Evolutionary conservation across 2,797 vertebrate species (phyloP).

Genomic region (Todus mexicanus): DNA sequence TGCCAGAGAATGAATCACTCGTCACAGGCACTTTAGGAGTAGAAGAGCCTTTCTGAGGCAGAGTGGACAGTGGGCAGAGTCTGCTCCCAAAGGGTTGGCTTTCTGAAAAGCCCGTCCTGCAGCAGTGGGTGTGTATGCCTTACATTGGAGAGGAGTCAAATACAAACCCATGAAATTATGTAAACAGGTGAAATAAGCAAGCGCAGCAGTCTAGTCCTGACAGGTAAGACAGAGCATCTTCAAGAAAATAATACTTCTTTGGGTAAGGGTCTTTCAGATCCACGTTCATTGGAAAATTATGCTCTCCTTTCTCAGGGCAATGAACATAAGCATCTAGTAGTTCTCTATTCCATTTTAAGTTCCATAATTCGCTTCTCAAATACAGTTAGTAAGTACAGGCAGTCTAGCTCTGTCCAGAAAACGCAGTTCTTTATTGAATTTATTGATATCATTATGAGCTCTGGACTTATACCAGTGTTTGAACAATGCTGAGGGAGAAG

Average conservation of each 20-base stretch:
- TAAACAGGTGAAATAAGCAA: not conserved
- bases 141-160: rapidly evolving
- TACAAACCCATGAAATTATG: not conserved
- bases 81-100: not conserved
- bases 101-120: not conserved
- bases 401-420: not conserved
- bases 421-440: not conserved
- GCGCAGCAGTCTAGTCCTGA: not conserved
- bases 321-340: not conserved
- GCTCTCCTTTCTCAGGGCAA: not conserved
- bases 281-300: rapidly evolving
- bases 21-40: rapidly evolving
- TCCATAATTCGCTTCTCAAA: not conserved
- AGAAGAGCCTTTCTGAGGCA: not conserved
- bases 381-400: not conserved
- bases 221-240: not conserved
- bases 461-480: not conserved
- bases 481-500: not conserved
- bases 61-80: not conserved
- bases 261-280: not conserved
- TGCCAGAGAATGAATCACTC: not conserved
- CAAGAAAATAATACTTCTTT: rapidly evolving
- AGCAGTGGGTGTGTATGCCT: not conserved
- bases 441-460: not conserved
- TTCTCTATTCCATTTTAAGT: not conserved